Percentiles rank a stretch among this genome's conserved stretches.
These are phyloP conservation scores for Eumacrocentrus americanus DNA, from an alignment of 2,888 invertebrate genomes.

Conservation along the genomic window DNA sequence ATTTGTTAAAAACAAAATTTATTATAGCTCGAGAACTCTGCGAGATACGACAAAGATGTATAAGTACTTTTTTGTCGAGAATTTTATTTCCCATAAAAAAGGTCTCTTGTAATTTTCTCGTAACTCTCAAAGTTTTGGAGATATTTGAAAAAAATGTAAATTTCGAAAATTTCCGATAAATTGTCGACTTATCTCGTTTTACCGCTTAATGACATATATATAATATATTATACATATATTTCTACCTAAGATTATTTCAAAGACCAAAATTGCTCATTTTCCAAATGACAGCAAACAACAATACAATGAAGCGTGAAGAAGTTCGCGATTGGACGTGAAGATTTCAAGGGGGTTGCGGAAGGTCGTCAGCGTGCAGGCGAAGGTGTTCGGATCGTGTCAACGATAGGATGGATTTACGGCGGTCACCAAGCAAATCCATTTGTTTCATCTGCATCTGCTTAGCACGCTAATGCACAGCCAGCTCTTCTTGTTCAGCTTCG, in stretches of 20 bases:
- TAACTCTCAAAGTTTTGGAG: background rate
- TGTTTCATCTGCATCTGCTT: conserved; percentile 60
- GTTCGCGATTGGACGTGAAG: conserved; percentile 35
- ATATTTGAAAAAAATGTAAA: background rate
- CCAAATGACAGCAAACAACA: conserved; percentile 15
- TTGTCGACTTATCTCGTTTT: too few species aligned
- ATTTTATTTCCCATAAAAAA: background rate
- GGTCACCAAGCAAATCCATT: conserved; percentile 58
- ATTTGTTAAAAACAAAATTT: background rate
- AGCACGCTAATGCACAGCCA: conserved; percentile 55
- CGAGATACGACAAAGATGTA: background rate
- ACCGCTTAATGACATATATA: too few species aligned
- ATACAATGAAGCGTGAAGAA: conserved; percentile 18
- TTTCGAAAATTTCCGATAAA: background rate
- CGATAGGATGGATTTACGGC: conserved; percentile 57
- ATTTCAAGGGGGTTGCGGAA: conserved; percentile 32
- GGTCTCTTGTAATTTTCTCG: background rate
- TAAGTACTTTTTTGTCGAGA: background rate
- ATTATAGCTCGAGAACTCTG: background rate
- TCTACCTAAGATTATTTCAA: background rate
- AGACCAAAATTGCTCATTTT: background rate
- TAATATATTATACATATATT: too few species aligned
- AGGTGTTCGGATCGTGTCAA: conserved; percentile 58
- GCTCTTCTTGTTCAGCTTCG: background rate
- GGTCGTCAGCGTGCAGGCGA: conserved; percentile 51